Percentiles rank a stretch among this genome's conserved stretches.
phyloP scores from a whole-genome alignment of 2,113 vertebrate genomes.

The Myrmecobius fasciatus region DNA sequence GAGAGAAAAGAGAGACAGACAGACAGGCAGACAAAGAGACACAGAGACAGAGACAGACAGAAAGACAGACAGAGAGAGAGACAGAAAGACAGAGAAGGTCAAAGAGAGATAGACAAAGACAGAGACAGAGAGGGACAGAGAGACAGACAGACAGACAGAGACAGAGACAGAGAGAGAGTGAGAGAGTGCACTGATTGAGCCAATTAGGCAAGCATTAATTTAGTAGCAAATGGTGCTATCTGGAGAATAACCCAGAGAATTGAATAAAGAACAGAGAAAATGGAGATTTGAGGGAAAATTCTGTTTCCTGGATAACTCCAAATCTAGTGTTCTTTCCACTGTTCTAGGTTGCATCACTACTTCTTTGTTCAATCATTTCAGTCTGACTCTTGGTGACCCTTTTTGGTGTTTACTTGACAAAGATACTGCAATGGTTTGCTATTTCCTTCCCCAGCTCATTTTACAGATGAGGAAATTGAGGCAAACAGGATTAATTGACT shows the following conservation, averaged over 20 bases:
- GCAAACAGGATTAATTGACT: neutral
- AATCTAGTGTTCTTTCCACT: neutral
- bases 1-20: no score
- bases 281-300: neutral
- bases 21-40: no score
- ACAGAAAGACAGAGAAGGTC: no score
- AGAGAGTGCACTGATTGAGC: no score
- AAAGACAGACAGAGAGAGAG: no score
- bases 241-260: neutral
- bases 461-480: neutral
- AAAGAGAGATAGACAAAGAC: no score
- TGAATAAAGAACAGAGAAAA: neutral
- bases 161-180: no score
- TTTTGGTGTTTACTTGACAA: neutral
- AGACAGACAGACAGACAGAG: no score
- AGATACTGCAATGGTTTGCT: neutral
- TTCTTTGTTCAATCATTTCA: neutral
- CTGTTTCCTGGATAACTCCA: neutral
- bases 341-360: neutral
- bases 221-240: neutral
- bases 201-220: neutral
- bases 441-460: neutral
- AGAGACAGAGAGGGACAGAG: no score
- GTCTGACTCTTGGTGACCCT: neutral
- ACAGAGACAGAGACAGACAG: no score